phyloP scores from a whole-genome alignment of 1,140 invertebrate species.

The Heliconius nattereri region DNA sequence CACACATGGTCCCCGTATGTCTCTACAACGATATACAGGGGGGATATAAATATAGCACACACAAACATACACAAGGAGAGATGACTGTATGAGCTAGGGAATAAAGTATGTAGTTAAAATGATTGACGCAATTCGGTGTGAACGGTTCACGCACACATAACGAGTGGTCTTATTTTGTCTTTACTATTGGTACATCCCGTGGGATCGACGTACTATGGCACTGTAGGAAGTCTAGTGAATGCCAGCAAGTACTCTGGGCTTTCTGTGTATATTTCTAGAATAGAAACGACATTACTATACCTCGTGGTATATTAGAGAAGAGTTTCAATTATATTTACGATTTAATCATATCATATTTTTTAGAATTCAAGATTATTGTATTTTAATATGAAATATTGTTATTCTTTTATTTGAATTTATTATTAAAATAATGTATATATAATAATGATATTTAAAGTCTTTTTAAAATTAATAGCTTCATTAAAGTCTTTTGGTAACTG shows the following conservation, averaged over 20 bases:
- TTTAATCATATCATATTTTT: neutral
- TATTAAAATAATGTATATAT: too few relatives aligned
- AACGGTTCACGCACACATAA: constrained; percentile 64
- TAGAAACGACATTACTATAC: neutral
- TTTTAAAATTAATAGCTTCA: neutral
- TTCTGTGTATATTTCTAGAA: constrained; percentile 49
- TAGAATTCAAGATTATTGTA: neutral
- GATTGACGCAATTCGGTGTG: constrained; percentile 73
- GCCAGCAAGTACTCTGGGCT: constrained; percentile 60
- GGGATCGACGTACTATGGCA: constrained; percentile 69
- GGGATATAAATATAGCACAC: constrained; percentile 74
- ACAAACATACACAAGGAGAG: constrained; percentile 55
- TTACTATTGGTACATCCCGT: constrained; percentile 74
- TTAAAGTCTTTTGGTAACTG: neutral
- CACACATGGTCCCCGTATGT: constrained; percentile 72
- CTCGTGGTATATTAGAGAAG: neutral
- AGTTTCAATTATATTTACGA: neutral
- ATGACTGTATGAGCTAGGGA: constrained; percentile 65
- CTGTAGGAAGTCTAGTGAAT: constrained; percentile 68
- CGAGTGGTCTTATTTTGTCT: constrained; percentile 69
- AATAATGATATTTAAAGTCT: too few relatives aligned
- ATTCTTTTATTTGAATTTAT: neutral
- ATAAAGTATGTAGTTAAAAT: constrained; percentile 65
- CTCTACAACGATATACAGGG: constrained; percentile 47
- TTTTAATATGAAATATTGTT: neutral